Percentiles rank a stretch among this genome's conserved stretches.
Evolutionary conservation across 2,888 invertebrate species (phyloP).

Genomic region (Phymatocera aterrima): DNA sequence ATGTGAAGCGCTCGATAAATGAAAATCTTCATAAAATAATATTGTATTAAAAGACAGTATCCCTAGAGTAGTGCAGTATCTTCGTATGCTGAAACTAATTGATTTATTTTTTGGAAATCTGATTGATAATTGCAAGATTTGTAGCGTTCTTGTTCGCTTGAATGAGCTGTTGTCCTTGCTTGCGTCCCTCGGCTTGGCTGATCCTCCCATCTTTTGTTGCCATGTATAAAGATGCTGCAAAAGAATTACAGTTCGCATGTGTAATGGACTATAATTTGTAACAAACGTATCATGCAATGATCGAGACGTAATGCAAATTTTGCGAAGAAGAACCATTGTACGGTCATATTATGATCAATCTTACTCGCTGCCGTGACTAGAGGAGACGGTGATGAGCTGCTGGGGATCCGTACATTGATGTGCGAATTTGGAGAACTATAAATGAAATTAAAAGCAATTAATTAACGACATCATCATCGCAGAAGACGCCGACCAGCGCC

Average conservation of each 20-base stretch:
- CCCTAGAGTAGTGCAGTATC: not conserved
- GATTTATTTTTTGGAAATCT: not conserved
- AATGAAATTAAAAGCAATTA: not conserved
- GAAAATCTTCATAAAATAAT: not conserved
- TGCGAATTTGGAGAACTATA: constrained; percentile 7
- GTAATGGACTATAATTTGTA: too few species aligned
- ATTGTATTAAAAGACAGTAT: not conserved
- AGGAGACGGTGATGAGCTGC: not conserved
- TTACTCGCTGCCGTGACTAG: constrained; percentile 5
- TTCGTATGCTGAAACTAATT: not conserved
- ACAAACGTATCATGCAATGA: too few species aligned
- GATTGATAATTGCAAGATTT: constrained; percentile 21
- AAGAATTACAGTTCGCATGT: not conserved
- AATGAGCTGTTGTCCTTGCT: constrained; percentile 11
- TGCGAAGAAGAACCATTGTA: not conserved
- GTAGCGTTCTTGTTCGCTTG: constrained; percentile 19
- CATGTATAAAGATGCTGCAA: constrained; percentile 2
- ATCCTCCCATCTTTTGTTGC: constrained; percentile 11
- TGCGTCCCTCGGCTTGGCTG: constrained; percentile 14
- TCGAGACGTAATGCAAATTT: too few species aligned
- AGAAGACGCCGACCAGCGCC: too few species aligned
- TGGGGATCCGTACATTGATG: constrained; percentile 13
- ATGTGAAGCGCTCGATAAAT: too few species aligned
- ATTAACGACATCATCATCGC: not conserved
- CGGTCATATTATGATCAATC: not conserved